These are phyloP conservation scores for Phyllotreta striolata DNA, from an alignment of 2,888 invertebrate species.

Conservation along the genomic window DNA sequence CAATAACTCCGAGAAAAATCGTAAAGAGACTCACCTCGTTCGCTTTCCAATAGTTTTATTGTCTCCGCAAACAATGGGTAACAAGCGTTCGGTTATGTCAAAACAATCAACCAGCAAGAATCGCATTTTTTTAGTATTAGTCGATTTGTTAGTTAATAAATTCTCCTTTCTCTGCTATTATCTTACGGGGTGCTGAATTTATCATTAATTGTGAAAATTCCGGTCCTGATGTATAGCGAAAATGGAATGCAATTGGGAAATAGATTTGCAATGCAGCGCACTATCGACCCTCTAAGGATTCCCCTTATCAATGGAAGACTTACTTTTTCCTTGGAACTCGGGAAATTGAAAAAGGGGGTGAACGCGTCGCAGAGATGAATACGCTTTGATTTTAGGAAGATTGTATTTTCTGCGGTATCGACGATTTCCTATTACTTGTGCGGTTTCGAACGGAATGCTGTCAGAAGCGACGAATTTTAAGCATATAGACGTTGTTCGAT, in stretches of 20 bases:
- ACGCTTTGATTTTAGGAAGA: constrained; percentile 19
- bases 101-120: constrained; percentile 5
- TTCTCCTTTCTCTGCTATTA: not conserved
- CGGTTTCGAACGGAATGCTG: too few species aligned
- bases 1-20: constrained; percentile 12
- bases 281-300: constrained; percentile 17
- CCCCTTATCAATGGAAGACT: constrained; percentile 26
- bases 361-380: constrained; percentile 2
- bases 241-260: constrained; percentile 22
- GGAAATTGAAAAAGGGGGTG: constrained; percentile 30
- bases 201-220: too few species aligned
- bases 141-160: not conserved
- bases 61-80: constrained; percentile 9
- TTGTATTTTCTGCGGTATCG: constrained; percentile 17
- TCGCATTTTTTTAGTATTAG: not conserved
- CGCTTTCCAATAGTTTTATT: constrained; percentile 19
- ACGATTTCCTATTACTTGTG: constrained; percentile 3
- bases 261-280: constrained; percentile 17
- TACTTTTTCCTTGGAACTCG: constrained; percentile 20
- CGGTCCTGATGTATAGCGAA: constrained; percentile 11
- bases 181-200: not conserved
- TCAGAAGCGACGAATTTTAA: constrained; percentile 2
- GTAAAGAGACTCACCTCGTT: not conserved
- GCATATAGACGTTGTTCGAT: not conserved
- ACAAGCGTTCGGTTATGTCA: constrained; percentile 15